Evolutionary conservation across 2,888 invertebrate species (phyloP).

Genomic region (Belgica antarctica): DNA sequence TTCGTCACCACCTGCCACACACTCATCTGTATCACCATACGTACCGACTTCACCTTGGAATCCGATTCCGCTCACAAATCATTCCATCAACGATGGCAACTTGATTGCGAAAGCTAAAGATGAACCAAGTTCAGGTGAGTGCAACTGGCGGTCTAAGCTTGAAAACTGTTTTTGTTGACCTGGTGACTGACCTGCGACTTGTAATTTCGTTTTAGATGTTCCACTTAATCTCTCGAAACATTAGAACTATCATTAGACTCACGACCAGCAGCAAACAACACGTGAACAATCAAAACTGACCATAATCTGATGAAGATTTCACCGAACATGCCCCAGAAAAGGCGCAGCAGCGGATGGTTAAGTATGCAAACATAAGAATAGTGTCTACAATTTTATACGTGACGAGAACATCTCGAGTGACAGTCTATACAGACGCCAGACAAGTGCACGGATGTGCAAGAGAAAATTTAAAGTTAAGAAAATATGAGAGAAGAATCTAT

Average conservation of each 20-base stretch:
- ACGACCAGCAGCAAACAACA: not conserved
- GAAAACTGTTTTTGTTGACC: not conserved
- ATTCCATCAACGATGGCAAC: conserved; percentile 42
- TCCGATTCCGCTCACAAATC: conserved; percentile 42
- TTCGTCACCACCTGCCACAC: conserved; percentile 53
- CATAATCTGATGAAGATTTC: conserved; percentile 37
- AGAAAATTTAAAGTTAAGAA: not conserved
- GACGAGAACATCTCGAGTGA: not conserved
- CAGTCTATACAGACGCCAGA: too few species aligned
- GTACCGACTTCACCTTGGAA: conserved; percentile 53
- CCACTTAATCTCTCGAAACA: conserved; percentile 88
- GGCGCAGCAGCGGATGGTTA: not conserved
- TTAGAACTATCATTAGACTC: conserved; percentile 49
- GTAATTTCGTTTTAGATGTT: conserved; percentile 64
- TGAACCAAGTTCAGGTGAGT: conserved; percentile 56
- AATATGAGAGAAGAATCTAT: conserved; percentile 18
- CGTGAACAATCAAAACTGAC: conserved; percentile 42
- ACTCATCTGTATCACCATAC: conserved; percentile 52
- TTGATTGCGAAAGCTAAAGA: conserved; percentile 49
- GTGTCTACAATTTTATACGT: not conserved
- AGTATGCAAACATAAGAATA: conserved; percentile 3
- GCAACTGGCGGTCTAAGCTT: conserved; percentile 17
- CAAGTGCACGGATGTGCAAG: too few species aligned
- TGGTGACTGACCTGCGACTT: too few species aligned
- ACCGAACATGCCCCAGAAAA: not conserved